Base-by-base conservation (phyloP, 1,140 invertebrate species). In the Chlorops oryzae region DNA sequence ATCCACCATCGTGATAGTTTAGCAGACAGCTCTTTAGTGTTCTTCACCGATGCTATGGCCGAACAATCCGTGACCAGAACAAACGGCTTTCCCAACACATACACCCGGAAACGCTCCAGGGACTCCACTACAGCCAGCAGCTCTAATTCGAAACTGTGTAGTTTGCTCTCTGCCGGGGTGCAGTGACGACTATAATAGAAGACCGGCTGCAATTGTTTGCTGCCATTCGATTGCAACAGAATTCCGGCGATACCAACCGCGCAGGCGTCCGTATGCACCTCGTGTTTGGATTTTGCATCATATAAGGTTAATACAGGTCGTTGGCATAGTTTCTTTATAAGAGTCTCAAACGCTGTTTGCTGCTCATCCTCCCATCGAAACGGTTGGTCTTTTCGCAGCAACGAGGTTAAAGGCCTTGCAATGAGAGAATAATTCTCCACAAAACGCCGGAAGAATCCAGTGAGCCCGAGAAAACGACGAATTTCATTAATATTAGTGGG, bases 71-170 rank as follows among this genome's bases (percentile, higher is more conserved):
- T 73, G 35, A 72, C 59, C 38, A 64, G 60, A 41, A 40, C 66
- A 40, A 75, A 75, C 9, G 40, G 35, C n/a, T 64, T 66, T 1
- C 66, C 69, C n/a, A 72, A 13, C 12, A 73, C 25, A 37, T 64
- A 71, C 9, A 61, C 52, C 15, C 66, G 57, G 35, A 73, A 74
- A 20, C 53, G 47, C 47, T 67, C 62, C 0, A 74, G 25, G 0
- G 56, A 47, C 38, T 51, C 41, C 5, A 66, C 51, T 4, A 66
- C 56, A 9, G 65, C 65, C 24, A 71, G 62, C 50, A 35, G 63
- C 37, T 72, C 70, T 2, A 73, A 47, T 47, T 75, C 72, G 49
- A 62, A 73, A 47, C 50, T 59, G 24, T 70, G 65, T 61, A 72
- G 50, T n/a, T n/a, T n/a, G 20, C 25, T 50, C 59, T 79, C 76